Percentiles rank a stretch among this genome's conserved stretches.
phyloP scores from a whole-genome alignment of 2,888 invertebrate genomes.

The Lysandra coridon region DNA sequence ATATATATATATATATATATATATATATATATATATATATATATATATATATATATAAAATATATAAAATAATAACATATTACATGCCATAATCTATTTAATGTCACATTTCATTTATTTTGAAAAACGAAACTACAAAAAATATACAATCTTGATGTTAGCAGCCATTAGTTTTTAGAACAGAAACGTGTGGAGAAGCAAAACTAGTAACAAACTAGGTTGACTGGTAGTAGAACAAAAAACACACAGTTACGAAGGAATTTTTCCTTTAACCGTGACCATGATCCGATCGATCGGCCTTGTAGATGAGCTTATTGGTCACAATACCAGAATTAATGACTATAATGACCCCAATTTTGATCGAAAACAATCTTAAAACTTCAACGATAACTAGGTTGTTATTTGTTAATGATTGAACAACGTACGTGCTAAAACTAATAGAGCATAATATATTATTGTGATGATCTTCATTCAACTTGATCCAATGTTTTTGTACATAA shows the following conservation, averaged over 20 bases:
- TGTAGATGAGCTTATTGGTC: constrained; percentile 6
- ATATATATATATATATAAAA: no score
- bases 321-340: constrained; percentile 21
- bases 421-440: neutral
- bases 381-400: neutral
- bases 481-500: no score
- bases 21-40: no score
- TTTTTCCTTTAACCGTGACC: constrained; percentile 30
- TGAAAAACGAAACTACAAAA: neutral
- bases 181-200: neutral
- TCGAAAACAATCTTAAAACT: neutral
- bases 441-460: no score
- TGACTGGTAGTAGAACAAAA: constrained; percentile 21
- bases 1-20: no score
- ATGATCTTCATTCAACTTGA: no score
- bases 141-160: neutral
- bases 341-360: constrained; percentile 18
- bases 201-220: constrained; percentile 23
- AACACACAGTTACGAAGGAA: constrained; percentile 24
- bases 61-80: no score
- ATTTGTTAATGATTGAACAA: neutral
- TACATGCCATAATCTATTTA: no score
- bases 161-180: neutral
- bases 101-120: no score
- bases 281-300: constrained; percentile 17